These are phyloP conservation scores for Heliconius ismenius DNA, from an alignment of 2,888 invertebrate species.

Conservation along the genomic window DNA sequence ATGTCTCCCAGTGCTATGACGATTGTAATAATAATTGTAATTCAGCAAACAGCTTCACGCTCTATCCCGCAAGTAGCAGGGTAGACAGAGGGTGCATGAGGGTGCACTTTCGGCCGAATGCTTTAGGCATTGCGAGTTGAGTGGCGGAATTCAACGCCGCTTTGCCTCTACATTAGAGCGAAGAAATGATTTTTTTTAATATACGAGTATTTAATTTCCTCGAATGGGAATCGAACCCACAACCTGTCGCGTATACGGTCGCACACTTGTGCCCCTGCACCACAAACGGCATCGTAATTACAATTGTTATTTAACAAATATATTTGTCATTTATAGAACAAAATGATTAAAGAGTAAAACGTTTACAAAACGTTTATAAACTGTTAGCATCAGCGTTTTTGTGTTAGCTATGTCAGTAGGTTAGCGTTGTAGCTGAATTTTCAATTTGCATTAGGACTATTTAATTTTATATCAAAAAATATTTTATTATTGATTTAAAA, in stretches of 20 bases:
- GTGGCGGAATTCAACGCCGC: not conserved
- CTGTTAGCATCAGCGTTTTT: constrained; percentile 28
- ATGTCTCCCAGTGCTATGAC: too few relatives aligned
- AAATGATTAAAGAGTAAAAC: not conserved
- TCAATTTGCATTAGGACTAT: not conserved
- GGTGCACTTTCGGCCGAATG: not conserved
- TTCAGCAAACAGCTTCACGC: too few relatives aligned
- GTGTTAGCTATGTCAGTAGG: constrained; percentile 35
- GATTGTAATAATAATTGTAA: too few relatives aligned
- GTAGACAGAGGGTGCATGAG: not conserved
- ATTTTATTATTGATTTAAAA: too few relatives aligned
- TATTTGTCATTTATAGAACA: not conserved
- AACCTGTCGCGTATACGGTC: too few relatives aligned
- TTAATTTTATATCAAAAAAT: not conserved
- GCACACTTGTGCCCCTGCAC: too few relatives aligned
- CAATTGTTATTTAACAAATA: too few relatives aligned
- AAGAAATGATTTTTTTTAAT: not conserved
- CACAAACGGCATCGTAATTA: too few relatives aligned
- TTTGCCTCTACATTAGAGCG: not conserved
- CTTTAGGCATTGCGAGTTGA: not conserved
- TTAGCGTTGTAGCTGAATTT: constrained; percentile 21
- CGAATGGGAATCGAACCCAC: not conserved
- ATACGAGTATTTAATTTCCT: not conserved
- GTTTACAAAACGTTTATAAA: constrained; percentile 3
- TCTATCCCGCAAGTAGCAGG: not conserved